A percentile compares a stretch with the other conserved stretches of the same genome.
phyloP scores from a whole-genome alignment of 2,113 vertebrate genomes.

The Crotalus horridus region DNA sequence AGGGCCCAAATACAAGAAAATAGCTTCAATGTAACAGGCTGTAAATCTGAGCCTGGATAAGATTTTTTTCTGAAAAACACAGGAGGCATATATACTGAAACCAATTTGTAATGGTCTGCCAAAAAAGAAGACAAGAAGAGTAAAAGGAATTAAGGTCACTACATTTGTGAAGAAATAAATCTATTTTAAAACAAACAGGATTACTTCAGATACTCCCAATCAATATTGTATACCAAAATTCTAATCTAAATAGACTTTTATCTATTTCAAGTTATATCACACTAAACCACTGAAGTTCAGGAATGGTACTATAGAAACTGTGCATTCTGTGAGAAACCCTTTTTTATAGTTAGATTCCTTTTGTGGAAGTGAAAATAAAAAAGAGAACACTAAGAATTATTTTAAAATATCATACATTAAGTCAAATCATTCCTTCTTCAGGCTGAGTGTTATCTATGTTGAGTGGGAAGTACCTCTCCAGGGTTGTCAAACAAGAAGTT shows the following conservation, averaged over 20 bases:
- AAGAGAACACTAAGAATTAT: not conserved
- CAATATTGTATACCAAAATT: not conserved
- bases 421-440: not conserved
- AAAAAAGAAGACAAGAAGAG: not conserved
- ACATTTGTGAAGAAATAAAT: slow-evolving; percentile 32
- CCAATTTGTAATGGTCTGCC: slow-evolving; percentile 21
- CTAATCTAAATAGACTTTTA: not conserved
- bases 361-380: not conserved
- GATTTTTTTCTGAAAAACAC: not conserved
- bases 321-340: not conserved
- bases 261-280: not conserved
- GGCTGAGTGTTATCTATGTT: not conserved
- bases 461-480: not conserved
- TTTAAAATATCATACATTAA: not conserved
- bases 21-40: not conserved
- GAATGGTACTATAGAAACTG: not conserved
- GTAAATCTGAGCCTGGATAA: slow-evolving; percentile 10
- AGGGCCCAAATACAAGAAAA: not conserved
- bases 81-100: not conserved
- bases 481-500: too few relatives aligned
- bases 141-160: not conserved
- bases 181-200: slow-evolving; percentile 8
- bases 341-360: not conserved
- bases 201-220: not conserved
- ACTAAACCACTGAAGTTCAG: not conserved